These are phyloP conservation scores for Periphyllus acericola DNA, from an alignment of 2,888 invertebrate genomes.

Conservation along the genomic window DNA sequence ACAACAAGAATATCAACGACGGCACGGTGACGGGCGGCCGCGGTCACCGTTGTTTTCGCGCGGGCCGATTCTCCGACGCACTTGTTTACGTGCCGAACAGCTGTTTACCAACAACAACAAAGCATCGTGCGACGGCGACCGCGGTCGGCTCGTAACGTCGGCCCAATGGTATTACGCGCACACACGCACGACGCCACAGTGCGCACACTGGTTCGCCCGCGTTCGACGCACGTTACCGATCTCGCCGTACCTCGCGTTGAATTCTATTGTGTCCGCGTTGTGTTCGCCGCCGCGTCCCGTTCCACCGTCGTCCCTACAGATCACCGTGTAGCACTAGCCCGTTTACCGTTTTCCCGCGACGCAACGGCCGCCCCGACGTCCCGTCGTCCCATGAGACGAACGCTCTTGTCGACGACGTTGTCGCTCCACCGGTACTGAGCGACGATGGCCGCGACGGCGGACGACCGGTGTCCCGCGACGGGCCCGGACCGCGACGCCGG, in stretches of 20 bases:
- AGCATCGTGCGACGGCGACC: conserved; percentile 36
- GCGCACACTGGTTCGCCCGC: background rate
- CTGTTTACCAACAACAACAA: conserved; percentile 58
- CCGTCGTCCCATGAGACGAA: conserved; percentile 22
- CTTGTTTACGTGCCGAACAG: conserved; percentile 54
- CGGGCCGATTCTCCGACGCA: background rate
- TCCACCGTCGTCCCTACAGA: too few relatives aligned
- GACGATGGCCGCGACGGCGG: background rate
- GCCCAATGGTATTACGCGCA: background rate
- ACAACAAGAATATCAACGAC: background rate
- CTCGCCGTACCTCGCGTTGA: too few relatives aligned
- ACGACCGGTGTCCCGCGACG: background rate
- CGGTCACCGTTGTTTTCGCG: background rate
- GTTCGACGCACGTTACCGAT: too few relatives aligned
- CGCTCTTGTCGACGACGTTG: background rate
- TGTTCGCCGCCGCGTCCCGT: too few relatives aligned
- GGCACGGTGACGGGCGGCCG: background rate
- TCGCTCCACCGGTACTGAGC: background rate
- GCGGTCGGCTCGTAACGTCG: background rate
- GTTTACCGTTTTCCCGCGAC: too few relatives aligned
- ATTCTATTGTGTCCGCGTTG: too few relatives aligned
- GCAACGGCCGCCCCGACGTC: background rate
- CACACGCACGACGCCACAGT: too few relatives aligned
- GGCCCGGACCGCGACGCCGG: conserved; percentile 6
- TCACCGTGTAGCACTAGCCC: too few relatives aligned